Evolutionary conservation across 1,140 invertebrate genomes (phyloP).

Genomic region (Camponotus floridanus): DNA sequence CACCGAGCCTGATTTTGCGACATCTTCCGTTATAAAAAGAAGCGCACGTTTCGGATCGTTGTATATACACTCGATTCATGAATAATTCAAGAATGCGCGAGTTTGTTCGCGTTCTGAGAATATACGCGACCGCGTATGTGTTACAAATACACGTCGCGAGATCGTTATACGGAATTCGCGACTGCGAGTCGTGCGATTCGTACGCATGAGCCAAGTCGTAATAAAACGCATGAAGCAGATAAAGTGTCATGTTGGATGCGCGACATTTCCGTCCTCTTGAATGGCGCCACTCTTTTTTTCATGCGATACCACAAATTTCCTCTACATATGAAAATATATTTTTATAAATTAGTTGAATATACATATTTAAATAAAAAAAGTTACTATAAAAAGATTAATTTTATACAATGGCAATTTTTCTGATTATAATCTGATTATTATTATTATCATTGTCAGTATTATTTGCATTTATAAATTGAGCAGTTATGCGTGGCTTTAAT

Average conservation of each 20-base stretch:
- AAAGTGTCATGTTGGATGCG: neutral
- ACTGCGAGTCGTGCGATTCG: neutral
- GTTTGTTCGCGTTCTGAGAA: conserved; percentile 68
- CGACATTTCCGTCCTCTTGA: neutral
- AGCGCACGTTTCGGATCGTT: conserved; percentile 46
- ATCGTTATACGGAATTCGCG: conserved; percentile 38
- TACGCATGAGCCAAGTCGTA: conserved; percentile 40
- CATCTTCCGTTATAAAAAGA: conserved; percentile 29
- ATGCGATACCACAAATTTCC: neutral
- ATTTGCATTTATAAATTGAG: neutral
- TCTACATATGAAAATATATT: neutral
- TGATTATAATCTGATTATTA: neutral
- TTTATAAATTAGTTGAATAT: neutral
- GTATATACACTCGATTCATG: conserved; percentile 54
- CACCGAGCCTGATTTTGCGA: conserved; percentile 8
- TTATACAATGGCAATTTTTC: neutral
- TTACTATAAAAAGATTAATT: neutral
- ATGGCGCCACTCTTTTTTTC: neutral
- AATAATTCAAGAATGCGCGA: conserved; percentile 70
- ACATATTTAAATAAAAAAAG: neutral
- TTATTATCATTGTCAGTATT: neutral
- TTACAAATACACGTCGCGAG: conserved; percentile 33
- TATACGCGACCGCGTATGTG: conserved; percentile 57
- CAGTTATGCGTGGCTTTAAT: neutral
- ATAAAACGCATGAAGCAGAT: conserved; percentile 60